Base-by-base conservation (phyloP, 2,888 invertebrate genomes). In the Dryobotodes eremita region DNA sequence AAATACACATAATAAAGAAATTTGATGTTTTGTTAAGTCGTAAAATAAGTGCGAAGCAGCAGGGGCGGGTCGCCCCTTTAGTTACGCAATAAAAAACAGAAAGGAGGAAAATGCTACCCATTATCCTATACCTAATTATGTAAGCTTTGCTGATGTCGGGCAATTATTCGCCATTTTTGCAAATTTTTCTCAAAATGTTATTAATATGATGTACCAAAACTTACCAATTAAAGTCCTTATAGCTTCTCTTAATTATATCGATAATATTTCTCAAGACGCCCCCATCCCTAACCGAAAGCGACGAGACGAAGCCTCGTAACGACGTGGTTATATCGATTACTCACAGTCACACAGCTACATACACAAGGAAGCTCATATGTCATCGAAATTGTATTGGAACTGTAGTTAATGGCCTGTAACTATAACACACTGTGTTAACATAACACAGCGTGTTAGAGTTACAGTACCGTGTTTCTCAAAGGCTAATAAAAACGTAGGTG, bases 261-360 rank as follows among this genome's bases (percentile, higher is more conserved):
- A 77, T 71, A 71, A 17, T 46, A 64, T 36, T 71, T 68, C 77
- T 71, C 55, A 71, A 78, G 72, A 77, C 53, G 26, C 15, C 0
- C 46, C 36, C 83, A 57, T 68, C 71, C 36, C 77, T 78, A 82
- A 11, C 36, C 46, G 17, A 53, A 50, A 78, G 42, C 62, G 20
- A 31, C 57, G n/a, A 31, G 64, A 26, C 53, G 8, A 77, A 59
- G 55, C 82, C 61, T 59, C 23, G 42, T 55, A 71, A 69, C 77
- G 53, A 83, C 69, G 53, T 78, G 59, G 72, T 31, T 15, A 42
- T 78, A 82, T 82, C 78, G 83, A 79, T 83, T 64, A 83, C 78
- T 71, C 62, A 46, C 46, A 46, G 46, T 42, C 42, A 62, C 64
- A 53, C 68, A 76, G 26, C 66, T 80, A 80, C 46, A n/a, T 36